Percentiles rank a stretch among this genome's conserved stretches.
phyloP scores from a whole-genome alignment of 2,888 invertebrate genomes.

The Raillietiella orientalis region DNA sequence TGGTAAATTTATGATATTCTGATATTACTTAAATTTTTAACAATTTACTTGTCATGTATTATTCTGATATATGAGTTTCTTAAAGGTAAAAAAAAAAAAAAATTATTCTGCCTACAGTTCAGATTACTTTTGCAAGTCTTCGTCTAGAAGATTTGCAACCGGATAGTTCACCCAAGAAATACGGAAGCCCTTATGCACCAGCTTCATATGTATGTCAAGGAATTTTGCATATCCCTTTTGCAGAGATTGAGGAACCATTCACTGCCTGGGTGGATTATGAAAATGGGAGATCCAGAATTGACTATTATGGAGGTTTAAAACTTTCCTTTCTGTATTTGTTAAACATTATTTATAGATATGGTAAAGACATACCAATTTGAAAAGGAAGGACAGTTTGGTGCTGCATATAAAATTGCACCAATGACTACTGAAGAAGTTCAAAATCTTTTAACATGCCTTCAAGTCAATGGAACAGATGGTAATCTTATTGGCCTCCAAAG shows the following conservation, averaged over 20 bases:
- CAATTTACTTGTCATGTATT: too few relatives aligned
- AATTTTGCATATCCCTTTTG: slow-evolving; percentile 55
- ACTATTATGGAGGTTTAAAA: slow-evolving; percentile 48
- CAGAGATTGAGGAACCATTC: slow-evolving; percentile 71
- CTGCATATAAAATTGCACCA: slow-evolving; percentile 49
- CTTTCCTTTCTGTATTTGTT: slow-evolving; percentile 1
- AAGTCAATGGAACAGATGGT: slow-evolving; percentile 37
- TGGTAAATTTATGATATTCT: too few relatives aligned
- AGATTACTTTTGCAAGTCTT: too few relatives aligned
- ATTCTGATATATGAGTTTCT: too few relatives aligned
- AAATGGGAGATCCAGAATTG: slow-evolving; percentile 46
- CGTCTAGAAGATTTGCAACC: too few relatives aligned
- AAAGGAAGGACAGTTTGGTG: slow-evolving; percentile 25
- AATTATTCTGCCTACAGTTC: too few relatives aligned
- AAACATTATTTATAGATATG: slow-evolving; percentile 21
- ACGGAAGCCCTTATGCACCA: too few relatives aligned
- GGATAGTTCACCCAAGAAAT: too few relatives aligned
- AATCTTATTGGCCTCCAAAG: slow-evolving; percentile 29
- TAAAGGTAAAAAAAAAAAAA: too few relatives aligned
- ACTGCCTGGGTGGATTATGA: slow-evolving; percentile 50
- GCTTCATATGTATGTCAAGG: too few relatives aligned
- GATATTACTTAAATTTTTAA: too few relatives aligned
- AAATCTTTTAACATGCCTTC: slow-evolving; percentile 44
- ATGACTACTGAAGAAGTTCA: slow-evolving; percentile 35
- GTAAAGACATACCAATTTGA: slow-evolving; percentile 63